Evolutionary conservation across 2,797 vertebrate genomes (phyloP), one percentile per base, ranked within the genome.

Genomic region (Taeniopygia guttata): DNA sequence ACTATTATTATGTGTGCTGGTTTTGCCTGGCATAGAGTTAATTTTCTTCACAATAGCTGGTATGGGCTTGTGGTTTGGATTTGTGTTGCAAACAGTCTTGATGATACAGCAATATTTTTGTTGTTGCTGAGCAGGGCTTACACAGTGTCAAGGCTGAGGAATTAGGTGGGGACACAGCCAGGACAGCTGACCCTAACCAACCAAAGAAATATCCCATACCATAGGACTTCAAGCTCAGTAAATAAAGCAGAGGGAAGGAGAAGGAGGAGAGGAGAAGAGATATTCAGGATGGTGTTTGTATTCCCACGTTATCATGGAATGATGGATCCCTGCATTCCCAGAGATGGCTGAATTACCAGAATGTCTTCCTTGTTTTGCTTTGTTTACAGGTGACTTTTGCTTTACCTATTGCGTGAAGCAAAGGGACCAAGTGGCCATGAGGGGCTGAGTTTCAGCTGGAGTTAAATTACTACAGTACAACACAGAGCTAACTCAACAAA

Each of bases 221-320:
- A 16, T 14, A 5, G 17, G 40, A 59, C 16, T 46, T 17, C 0
- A 0, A 17, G n/a, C n/a, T 58, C 45, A 58, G 46, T 21, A 78
- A 42, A 42, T 15, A 29, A 26, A 59, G 26, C 40, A 72, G 21
- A 40, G 7, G 20, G 29, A 63, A 45, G n/a, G 38, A 34, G 58
- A 49, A 45, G 17, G 72, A 70, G 29, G 29, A 36, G 29, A 82
- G 26, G 40, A 69, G 29, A 82, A 26, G 40, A 69, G 15, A 14
- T 30, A 13, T 42, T 66, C 30, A 13, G 45, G 30, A 52, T 59
- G 30, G 9, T 29, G 16, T 46, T 72, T 59, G 25, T 42, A 59
- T 72, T 46, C 38, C 51, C 18, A 58, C 70, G 58, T 12, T 13
- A 27, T 12, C 43, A 27, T 0, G 13, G 60, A 36, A 17, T 32